Evolutionary conservation across 2,888 invertebrate species (phyloP).

Genomic region (Luperina testacea): DNA sequence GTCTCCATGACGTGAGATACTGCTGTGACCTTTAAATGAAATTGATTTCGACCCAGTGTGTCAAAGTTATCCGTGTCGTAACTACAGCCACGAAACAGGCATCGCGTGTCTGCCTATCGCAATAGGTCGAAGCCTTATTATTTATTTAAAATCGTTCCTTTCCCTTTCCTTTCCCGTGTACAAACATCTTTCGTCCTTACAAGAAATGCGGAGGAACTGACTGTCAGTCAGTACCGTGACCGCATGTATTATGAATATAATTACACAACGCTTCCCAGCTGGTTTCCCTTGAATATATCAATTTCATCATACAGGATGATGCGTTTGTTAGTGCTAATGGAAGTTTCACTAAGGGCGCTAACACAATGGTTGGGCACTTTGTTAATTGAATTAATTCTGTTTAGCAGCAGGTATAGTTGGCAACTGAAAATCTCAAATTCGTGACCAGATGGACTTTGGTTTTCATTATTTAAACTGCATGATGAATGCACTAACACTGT

Average conservation of each 20-base stretch:
- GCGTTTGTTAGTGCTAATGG: slow-evolving; percentile 44
- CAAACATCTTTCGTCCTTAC: slow-evolving; percentile 37
- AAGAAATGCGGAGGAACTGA: slow-evolving; percentile 53
- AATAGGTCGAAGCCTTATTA: slow-evolving; percentile 35
- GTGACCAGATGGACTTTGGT: too few species aligned
- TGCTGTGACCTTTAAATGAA: slow-evolving; percentile 45
- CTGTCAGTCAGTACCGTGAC: slow-evolving; percentile 53
- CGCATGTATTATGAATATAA: slow-evolving; percentile 46
- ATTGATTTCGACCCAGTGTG: slow-evolving; percentile 22
- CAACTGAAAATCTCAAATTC: background rate
- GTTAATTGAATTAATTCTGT: background rate
- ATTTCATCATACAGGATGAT: slow-evolving; percentile 66
- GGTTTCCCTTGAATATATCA: slow-evolving; percentile 53
- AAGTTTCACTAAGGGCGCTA: slow-evolving; percentile 59
- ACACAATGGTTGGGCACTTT: background rate
- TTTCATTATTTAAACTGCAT: background rate
- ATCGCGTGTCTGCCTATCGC: slow-evolving; percentile 32
- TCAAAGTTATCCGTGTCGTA: slow-evolving; percentile 27
- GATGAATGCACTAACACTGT: background rate
- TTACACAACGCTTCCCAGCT: slow-evolving; percentile 58
- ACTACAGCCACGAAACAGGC: slow-evolving; percentile 9
- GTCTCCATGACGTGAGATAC: background rate
- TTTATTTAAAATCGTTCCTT: slow-evolving; percentile 43
- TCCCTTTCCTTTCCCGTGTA: slow-evolving; percentile 53
- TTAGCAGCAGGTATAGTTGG: background rate